Conservation (phyloP, 1,140 invertebrate species). For the Megathymus violae region DNA sequence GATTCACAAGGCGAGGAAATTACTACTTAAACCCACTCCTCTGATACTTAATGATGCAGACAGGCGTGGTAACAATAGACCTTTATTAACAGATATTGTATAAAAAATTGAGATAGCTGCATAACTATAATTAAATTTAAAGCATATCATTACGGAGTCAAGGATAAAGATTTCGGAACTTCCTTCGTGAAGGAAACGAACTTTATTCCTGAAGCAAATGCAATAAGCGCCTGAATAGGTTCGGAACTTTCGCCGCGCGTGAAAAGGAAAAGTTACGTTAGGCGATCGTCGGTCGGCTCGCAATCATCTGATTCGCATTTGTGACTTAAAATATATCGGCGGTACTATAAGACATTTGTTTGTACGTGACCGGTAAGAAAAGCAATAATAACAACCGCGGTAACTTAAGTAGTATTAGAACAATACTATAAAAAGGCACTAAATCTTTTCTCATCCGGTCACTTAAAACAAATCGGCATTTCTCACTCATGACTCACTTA, state of each 20-base stretch:
- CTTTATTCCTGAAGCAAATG: constrained; percentile 47
- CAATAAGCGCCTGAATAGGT: constrained; percentile 40
- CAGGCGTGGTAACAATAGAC: constrained; percentile 8
- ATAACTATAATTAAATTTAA: constrained; percentile 18
- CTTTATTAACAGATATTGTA: constrained; percentile 23
- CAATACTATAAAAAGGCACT: constrained; percentile 7
- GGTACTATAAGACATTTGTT: constrained; percentile 35
- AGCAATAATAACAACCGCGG: constrained; percentile 11
- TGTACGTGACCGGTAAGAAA: neutral
- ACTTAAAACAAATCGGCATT: constrained; percentile 36
- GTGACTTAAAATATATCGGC: constrained; percentile 41
- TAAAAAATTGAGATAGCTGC: constrained; percentile 18
- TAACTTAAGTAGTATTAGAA: constrained; percentile 14
- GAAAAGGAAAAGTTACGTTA: constrained; percentile 48
- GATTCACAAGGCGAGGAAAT: constrained; percentile 53
- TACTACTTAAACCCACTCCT: constrained; percentile 46
- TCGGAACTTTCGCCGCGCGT: constrained; percentile 37
- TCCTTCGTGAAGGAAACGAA: constrained; percentile 66
- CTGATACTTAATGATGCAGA: neutral
- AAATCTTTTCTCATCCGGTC: neutral
- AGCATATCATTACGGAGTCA: constrained; percentile 28
- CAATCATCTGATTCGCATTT: constrained; percentile 34
- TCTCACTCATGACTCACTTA: constrained; percentile 54
- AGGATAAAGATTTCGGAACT: constrained; percentile 54
- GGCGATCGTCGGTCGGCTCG: constrained; percentile 45